Base-by-base conservation (phyloP, 2,797 vertebrate genomes). In the Graptemys geographica region DNA sequence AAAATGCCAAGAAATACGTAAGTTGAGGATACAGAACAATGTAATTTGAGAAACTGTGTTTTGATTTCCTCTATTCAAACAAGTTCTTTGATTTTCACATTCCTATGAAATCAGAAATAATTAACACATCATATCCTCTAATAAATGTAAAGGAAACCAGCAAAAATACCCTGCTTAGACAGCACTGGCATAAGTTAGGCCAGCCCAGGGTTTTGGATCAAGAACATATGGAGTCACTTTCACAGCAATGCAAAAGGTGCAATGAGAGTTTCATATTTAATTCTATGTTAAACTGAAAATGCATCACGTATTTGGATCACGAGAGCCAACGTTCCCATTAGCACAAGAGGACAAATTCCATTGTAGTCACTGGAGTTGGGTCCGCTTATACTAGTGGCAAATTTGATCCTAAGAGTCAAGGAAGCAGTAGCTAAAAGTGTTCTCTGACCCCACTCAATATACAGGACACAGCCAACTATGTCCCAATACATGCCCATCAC, bases 1-100 rank as follows among this genome's bases (percentile, higher is more conserved):
- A 86, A 37, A 91, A 11, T 94, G 89, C 55, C 25, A 90, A 19
- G 4, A 18, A 89, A 56, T 90, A 86, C 89, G 85, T 11, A 93
- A 95, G 25, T 5, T 15, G 86, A 5, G n/a, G 33, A 37, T 41
- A 27, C 18, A 62, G 44, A 83, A 74, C 69, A 80, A 81, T 6
- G 62, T 74, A n/a, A 51, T 44, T 47, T 79, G 33, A 80, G 56
- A 87, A 65, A 52, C 25, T 23, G 59, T 15, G 9, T 21, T 44
- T 87, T 31, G 13, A 74, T 9, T 84, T 84, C 27, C 0, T 1
- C 37, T 44, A 8, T 27, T 83, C 62, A 88, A 88, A 5, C 1
- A 86, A 57, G 7, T 47, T 87, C 25, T 76, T 81, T 56, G 5
- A 57, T 59, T 79, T 25, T 47, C 82, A 28, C 18, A 82, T 11